Base-by-base conservation (phyloP, 2,797 vertebrate species). In the Anisognathus igniventris region DNA sequence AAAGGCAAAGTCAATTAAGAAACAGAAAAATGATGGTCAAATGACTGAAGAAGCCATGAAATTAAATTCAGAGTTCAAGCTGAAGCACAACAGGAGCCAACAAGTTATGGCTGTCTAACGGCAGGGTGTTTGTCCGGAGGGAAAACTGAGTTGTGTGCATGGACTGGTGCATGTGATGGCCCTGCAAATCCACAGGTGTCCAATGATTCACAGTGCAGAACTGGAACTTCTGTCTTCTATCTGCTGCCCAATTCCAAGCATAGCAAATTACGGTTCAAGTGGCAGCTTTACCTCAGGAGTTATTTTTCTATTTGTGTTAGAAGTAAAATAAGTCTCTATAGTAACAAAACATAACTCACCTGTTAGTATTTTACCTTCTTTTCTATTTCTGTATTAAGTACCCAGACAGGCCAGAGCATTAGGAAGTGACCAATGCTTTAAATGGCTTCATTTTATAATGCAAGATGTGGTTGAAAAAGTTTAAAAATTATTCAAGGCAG, bases 201-300 rank as follows among this genome's bases (percentile, higher is more conserved):
- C 78, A 87, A 3, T 0, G 1, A 40, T 23, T 62, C 33, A 74
- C 53, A 58, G 24, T 0, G 0, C 37, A 74, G 53, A 68, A 33
- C 18, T 30, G 27, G 6, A 78, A 28, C 24, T 65, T 72, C 12
- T 71, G 1, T 30, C 23, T 64, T 71, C 12, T 75, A 2, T 33
- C 25, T 64, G 30, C 68, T 76, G 56, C 17, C 44, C 27, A 20
- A 15, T 64, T 71, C 67, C 27, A 35, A 19, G 21, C 73, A 53
- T 11, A 68, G 6, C 10, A 12, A 76, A 68, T 50, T 33, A 35
- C 1, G 0, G 9, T 86, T 80, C 24, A 66, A n/a, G 9, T 22
- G 10, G 9, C 44, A 86, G 17, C 12, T 48, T 80, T 61, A 47
- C 16, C 21, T 68, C 45, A 50, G 35, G 81, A 79, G 17, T 53